Conservation (phyloP, 2,113 vertebrate species). For the Caracal caracal region DNA sequence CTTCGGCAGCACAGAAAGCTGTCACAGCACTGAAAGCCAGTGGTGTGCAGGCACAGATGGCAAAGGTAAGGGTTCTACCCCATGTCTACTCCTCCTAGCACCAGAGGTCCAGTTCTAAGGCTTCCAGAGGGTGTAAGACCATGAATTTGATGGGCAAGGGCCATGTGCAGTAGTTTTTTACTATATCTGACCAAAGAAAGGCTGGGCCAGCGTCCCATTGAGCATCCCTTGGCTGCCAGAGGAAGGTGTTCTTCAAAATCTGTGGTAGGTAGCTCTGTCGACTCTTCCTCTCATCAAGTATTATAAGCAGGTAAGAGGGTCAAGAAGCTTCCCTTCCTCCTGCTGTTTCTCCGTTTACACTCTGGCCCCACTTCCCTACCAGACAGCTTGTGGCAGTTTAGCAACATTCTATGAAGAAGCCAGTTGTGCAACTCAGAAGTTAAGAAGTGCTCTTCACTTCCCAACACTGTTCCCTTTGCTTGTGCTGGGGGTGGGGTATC, state of each 20-base stretch:
- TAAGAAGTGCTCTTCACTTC: neutral
- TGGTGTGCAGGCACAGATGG: conserved; percentile 96
- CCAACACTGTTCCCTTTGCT: neutral
- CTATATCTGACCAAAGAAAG: neutral
- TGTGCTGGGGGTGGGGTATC: neutral
- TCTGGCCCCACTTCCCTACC: neutral
- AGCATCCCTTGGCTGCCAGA: neutral
- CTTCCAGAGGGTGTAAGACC: neutral
- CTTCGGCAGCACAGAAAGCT: conserved; percentile 93
- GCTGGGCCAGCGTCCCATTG: neutral
- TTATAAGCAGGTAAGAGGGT: neutral
- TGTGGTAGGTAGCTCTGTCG: neutral
- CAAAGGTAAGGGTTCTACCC: conserved; percentile 88
- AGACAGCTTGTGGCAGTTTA: conserved; percentile 6
- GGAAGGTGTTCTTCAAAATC: neutral
- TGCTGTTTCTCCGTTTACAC: neutral
- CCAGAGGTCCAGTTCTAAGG: neutral
- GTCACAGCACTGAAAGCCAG: conserved; percentile 93
- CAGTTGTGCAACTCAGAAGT: conserved; percentile 41
- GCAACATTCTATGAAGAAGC: conserved; percentile 38
- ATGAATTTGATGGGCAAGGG: neutral
- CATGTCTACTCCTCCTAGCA: neutral
- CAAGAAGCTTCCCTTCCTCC: neutral
- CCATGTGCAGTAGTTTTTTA: neutral
- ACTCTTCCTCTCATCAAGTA: neutral